These are phyloP conservation scores for Tinamus guttatus DNA, from an alignment of 2,113 vertebrate species.

Conservation along the genomic window DNA sequence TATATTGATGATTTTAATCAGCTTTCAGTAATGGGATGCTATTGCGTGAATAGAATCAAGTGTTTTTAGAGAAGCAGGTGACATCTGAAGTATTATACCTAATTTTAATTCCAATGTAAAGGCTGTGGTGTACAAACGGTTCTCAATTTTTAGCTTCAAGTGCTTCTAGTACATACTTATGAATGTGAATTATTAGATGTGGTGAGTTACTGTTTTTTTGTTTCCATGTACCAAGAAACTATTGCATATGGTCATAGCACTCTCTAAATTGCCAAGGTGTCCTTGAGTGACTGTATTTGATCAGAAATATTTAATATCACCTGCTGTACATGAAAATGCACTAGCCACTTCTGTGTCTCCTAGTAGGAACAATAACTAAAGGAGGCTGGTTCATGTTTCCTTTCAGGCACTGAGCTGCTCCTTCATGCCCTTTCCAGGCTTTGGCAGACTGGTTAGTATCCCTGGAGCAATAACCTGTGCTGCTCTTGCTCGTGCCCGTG, in stretches of 20 bases:
- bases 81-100: background rate
- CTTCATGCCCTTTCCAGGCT: slow-evolving; percentile 80
- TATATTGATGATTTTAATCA: slow-evolving; percentile 20
- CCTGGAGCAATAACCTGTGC: background rate
- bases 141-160: background rate
- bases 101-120: background rate
- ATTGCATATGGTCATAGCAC: background rate
- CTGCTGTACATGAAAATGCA: background rate
- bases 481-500: background rate
- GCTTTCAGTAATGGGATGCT: background rate
- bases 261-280: background rate
- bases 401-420: slow-evolving; percentile 80
- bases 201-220: background rate
- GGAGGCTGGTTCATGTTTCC: slow-evolving; percentile 57
- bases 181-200: background rate
- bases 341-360: background rate
- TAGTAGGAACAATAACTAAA: slow-evolving; percentile 25
- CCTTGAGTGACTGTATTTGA: background rate
- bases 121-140: background rate
- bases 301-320: background rate
- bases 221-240: background rate
- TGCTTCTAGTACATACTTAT: background rate
- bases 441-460: slow-evolving; percentile 82
- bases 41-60: background rate
- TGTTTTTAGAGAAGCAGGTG: background rate